Evolutionary conservation across 2,113 vertebrate species (phyloP).

Genomic region (Vicugna pacos): DNA sequence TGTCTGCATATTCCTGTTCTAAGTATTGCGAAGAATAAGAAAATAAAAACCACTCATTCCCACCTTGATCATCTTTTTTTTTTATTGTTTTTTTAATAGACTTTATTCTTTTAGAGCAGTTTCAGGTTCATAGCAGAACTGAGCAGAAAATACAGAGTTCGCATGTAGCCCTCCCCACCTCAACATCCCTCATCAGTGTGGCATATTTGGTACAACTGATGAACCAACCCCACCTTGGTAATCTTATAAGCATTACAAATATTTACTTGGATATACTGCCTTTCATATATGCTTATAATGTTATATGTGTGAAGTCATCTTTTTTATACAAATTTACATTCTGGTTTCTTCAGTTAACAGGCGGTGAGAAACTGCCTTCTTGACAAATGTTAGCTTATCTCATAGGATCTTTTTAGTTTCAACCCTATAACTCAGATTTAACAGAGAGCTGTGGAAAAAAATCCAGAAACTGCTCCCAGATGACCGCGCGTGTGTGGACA

Average conservation of each 20-base stretch:
- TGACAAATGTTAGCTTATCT: neutral
- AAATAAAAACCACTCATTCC: neutral
- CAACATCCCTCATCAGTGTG: no score
- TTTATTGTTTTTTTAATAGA: no score
- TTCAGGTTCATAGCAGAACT: no score
- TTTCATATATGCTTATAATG: neutral
- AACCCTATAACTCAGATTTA: neutral
- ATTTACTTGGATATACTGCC: neutral
- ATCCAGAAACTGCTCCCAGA: neutral
- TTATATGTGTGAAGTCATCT: neutral
- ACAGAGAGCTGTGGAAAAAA: neutral
- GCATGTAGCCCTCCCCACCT: no score
- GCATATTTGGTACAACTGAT: no score
- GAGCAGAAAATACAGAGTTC: no score
- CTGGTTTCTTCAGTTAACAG: neutral
- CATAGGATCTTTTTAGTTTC: neutral
- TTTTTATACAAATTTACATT: neutral
- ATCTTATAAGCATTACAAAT: neutral
- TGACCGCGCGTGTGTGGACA: accelerated
- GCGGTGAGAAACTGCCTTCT: neutral
- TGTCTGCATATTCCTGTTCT: neutral
- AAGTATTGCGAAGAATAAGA: neutral
- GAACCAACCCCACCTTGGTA: no score
- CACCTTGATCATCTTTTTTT: neutral
- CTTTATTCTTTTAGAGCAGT: no score